Base-by-base conservation (phyloP, 2,888 invertebrate genomes). In the Meloe dianella region DNA sequence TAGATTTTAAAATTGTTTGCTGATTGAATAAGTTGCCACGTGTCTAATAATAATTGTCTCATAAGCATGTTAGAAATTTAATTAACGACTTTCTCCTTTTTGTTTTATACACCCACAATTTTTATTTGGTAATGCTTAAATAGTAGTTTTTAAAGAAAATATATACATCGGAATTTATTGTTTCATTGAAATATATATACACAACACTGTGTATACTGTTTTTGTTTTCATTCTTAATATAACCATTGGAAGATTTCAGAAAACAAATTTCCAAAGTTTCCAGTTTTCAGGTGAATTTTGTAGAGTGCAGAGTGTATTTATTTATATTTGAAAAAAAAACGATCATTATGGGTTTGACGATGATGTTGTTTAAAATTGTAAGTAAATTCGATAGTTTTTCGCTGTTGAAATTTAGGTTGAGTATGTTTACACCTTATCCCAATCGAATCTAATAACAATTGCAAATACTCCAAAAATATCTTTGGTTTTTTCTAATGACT, bases 161-260 rank as follows among this genome's bases (percentile, higher is more conserved):
- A 66, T 62, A 62, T 63, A 60, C 60, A 41, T 17, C 1, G 12
- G 9, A 59, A 68, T 68, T 68, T 68, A 65, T 63, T 63, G 65
- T 65, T 68, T 68, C 38, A 58, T 51, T 57, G 32, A 64, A 65
- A 65, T 17, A 24, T 24, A 62, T 59, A 60, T 32, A 67, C 59
- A 64, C 57, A 38, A 7, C n/a, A n/a, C n/a, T n/a, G 61, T 60
- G 20, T n/a, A 7, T n/a, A 17, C 1, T 51, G 47, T 51, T 51
- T 2, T 51, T 22, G 24, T 54, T 47, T 14, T 54, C 24, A 54
- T 51, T 51, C 27, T 61, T 59, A 41, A 41, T 41, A 61, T 68
- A 68, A 68, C 65, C 65, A 64, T 57, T 68, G 68, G 65, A 68
- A 60, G 62, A 62, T 65, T 68, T 65, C 65, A 60, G 51, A 54